Evolutionary conservation across 2,888 invertebrate species (phyloP).

Genomic region (Pharmacophagus antenor): DNA sequence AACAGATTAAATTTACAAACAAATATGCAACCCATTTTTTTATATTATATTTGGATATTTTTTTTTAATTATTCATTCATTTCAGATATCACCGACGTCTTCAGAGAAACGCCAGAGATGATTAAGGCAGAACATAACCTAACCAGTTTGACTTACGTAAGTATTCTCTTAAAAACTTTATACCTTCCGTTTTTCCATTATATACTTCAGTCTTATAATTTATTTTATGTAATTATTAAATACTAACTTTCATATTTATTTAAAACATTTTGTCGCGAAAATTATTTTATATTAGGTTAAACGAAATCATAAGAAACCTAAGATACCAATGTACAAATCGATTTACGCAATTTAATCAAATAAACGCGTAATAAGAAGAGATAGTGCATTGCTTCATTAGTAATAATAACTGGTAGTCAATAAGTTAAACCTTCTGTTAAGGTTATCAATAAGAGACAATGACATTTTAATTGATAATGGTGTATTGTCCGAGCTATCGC

Average conservation of each 20-base stretch:
- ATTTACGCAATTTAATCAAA: background rate
- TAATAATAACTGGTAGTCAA: conserved; percentile 1
- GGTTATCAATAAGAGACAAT: conserved; percentile 6
- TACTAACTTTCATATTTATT: too few species aligned
- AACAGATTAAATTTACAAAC: too few species aligned
- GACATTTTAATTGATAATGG: background rate
- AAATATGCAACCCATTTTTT: too few species aligned
- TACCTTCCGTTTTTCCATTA: too few species aligned
- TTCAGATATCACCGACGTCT: conserved; percentile 53
- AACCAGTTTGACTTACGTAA: conserved; percentile 55
- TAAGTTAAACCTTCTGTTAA: background rate
- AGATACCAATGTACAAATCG: too few species aligned
- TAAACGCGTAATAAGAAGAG: background rate
- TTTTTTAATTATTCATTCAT: conserved; percentile 33
- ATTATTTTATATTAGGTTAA: too few species aligned
- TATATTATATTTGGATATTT: conserved; percentile 11
- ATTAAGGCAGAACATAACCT: conserved; percentile 63
- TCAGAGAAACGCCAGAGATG: conserved; percentile 56
- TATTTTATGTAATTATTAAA: too few species aligned
- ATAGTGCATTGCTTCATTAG: background rate
- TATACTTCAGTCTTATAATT: background rate
- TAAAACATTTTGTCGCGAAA: too few species aligned
- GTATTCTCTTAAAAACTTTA: conserved; percentile 39
- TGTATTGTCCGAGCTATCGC: background rate
- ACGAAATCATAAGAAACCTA: background rate